Percentiles rank a stretch among this genome's conserved stretches.
These are phyloP conservation scores for Drosophila orena DNA, from an alignment of 1,140 invertebrate species.

Conservation along the genomic window DNA sequence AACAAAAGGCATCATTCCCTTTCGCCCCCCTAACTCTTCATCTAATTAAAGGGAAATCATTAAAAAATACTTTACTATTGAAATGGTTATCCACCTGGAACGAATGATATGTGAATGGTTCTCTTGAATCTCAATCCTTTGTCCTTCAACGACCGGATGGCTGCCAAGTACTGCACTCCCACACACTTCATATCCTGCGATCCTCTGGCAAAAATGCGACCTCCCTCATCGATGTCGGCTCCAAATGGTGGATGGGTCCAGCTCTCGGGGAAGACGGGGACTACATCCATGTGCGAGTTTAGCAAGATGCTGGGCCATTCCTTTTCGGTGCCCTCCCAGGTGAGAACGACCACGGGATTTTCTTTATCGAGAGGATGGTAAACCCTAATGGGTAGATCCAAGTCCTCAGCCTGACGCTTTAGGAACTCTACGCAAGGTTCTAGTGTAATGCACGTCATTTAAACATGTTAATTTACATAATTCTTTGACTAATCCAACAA, in stretches of 20 bases:
- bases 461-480: too few relatives aligned
- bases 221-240: constrained; percentile 90
- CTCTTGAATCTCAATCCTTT: constrained; percentile 87
- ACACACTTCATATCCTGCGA: constrained; percentile 94
- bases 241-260: constrained; percentile 90
- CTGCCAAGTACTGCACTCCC: constrained; percentile 92
- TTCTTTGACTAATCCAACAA: too few relatives aligned
- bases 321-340: constrained; percentile 91
- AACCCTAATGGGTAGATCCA: constrained; percentile 42
- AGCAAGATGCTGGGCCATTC: constrained; percentile 90
- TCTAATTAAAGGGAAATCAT: constrained; percentile 86
- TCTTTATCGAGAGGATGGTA: constrained; percentile 35
- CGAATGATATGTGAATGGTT: constrained; percentile 92
- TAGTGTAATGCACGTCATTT: not conserved
- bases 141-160: constrained; percentile 88
- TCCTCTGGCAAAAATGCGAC: constrained; percentile 92
- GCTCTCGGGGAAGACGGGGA: constrained; percentile 91
- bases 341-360: constrained; percentile 86
- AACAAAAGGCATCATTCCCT: constrained; percentile 94
- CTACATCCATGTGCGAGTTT: constrained; percentile 87
- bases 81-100: constrained; percentile 88
- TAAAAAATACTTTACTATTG: not conserved
- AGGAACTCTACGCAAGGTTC: constrained; percentile 59
- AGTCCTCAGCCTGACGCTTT: constrained; percentile 39
- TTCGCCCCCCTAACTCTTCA: constrained; percentile 95